Conservation (phyloP, 1,140 invertebrate genomes). For the Pseudomyrmex flavicornis region DNA sequence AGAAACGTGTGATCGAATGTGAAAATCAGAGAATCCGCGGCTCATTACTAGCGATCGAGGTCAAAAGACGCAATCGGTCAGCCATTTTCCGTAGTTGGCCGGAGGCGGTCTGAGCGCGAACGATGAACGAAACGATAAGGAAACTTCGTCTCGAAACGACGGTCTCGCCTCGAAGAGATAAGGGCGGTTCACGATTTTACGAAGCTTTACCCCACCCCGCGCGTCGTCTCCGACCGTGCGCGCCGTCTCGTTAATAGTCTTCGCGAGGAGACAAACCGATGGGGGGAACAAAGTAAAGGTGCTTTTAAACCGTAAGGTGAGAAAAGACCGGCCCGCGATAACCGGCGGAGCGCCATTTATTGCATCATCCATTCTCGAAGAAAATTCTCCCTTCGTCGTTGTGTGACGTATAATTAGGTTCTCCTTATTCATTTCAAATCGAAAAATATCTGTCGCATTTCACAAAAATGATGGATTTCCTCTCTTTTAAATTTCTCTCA, state of each 20-base stretch:
- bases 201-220: neutral
- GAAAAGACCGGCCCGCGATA: constrained; percentile 33
- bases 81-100: constrained; percentile 65
- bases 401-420: constrained; percentile 21
- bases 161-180: constrained; percentile 51
- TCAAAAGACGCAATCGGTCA: constrained; percentile 37
- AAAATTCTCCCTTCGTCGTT: constrained; percentile 16
- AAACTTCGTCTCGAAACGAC: constrained; percentile 60
- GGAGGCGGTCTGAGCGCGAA: constrained; percentile 43
- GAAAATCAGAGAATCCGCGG: neutral
- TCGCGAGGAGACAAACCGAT: constrained; percentile 15
- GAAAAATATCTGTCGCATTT: neutral
- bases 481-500: neutral
- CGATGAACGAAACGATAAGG: constrained; percentile 73
- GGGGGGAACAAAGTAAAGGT: constrained; percentile 30
- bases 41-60: neutral
- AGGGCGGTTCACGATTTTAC: constrained; percentile 58
- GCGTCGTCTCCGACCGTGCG: neutral
- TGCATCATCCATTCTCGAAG: constrained; percentile 23
- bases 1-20: neutral
- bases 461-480: neutral
- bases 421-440: neutral
- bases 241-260: constrained; percentile 67
- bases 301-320: constrained; percentile 41
- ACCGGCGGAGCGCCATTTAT: constrained; percentile 32